Evolutionary conservation across 2,888 invertebrate species (phyloP).

Genomic region (Philhelius pedissequus): DNA sequence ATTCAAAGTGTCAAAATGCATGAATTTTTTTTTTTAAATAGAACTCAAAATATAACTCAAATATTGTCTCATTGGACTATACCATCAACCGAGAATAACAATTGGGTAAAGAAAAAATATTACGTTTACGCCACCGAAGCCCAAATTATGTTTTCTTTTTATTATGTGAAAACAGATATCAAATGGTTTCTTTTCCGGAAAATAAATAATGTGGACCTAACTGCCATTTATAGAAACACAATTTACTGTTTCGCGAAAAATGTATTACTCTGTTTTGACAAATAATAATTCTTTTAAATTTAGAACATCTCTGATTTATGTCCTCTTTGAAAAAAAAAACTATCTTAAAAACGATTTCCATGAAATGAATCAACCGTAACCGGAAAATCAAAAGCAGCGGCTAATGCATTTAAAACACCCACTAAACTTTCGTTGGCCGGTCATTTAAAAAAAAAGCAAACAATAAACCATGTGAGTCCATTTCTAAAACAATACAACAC

Average conservation of each 20-base stretch:
- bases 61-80: too few relatives aligned
- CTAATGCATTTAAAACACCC: constrained; percentile 11
- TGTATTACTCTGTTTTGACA: neutral
- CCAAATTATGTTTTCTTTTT: too few relatives aligned
- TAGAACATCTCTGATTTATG: neutral
- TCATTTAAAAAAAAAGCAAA: neutral
- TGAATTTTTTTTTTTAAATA: too few relatives aligned
- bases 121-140: too few relatives aligned
- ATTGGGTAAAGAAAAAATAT: too few relatives aligned
- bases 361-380: neutral
- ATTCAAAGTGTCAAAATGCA: too few relatives aligned
- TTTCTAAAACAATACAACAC: neutral
- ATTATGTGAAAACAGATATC: too few relatives aligned
- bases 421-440: neutral
- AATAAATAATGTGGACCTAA: too few relatives aligned
- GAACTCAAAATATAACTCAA: too few relatives aligned
- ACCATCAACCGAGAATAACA: too few relatives aligned
- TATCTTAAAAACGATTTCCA: neutral
- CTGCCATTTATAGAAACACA: too few relatives aligned
- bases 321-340: neutral
- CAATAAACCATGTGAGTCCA: neutral
- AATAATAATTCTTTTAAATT: neutral
- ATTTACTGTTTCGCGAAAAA: neutral
- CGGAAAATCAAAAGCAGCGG: neutral
- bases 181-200: too few relatives aligned